Conservation (phyloP, 2,888 invertebrate genomes). For the Cheiracanthium punctorium region DNA sequence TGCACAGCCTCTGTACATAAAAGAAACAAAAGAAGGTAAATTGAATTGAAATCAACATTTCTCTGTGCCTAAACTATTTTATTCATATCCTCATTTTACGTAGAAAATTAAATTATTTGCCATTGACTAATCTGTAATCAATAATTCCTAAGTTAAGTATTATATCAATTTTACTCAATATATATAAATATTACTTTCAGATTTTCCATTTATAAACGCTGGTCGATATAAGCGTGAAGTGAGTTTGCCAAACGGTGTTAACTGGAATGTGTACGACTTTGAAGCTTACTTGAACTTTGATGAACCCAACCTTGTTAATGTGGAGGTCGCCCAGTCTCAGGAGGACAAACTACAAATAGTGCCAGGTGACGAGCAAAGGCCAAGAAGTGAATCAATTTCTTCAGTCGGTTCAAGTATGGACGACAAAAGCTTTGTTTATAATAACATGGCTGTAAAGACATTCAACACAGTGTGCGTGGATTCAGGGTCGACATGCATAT, state of each 20-base stretch:
- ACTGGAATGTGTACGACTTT: constrained; percentile 50
- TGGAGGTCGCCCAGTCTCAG: constrained; percentile 22
- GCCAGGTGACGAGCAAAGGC: constrained; percentile 45
- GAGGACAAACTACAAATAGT: constrained; percentile 58
- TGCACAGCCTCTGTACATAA: constrained; percentile 10
- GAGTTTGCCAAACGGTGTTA: constrained; percentile 39
- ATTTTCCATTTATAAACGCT: constrained; percentile 35
- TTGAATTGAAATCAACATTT: not conserved
- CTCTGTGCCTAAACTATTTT: too few relatives aligned
- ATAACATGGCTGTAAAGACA: constrained; percentile 43
- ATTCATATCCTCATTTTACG: too few relatives aligned
- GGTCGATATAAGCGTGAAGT: constrained; percentile 28
- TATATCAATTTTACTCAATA: too few relatives aligned
- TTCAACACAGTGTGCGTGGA: constrained; percentile 56
- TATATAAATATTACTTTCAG: constrained; percentile 35
- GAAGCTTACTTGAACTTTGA: constrained; percentile 60
- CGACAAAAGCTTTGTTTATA: constrained; percentile 33
- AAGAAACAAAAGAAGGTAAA: constrained; percentile 50
- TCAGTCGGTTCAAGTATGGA: constrained; percentile 44
- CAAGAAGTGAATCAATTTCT: constrained; percentile 46
- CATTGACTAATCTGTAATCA: too few relatives aligned
- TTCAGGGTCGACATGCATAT: constrained; percentile 63
- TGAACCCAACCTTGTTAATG: constrained; percentile 26
- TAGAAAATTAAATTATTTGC: too few relatives aligned
- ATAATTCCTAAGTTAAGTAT: too few relatives aligned